Base-by-base conservation (phyloP, 2,888 invertebrate genomes). In the Homarus gammarus region DNA sequence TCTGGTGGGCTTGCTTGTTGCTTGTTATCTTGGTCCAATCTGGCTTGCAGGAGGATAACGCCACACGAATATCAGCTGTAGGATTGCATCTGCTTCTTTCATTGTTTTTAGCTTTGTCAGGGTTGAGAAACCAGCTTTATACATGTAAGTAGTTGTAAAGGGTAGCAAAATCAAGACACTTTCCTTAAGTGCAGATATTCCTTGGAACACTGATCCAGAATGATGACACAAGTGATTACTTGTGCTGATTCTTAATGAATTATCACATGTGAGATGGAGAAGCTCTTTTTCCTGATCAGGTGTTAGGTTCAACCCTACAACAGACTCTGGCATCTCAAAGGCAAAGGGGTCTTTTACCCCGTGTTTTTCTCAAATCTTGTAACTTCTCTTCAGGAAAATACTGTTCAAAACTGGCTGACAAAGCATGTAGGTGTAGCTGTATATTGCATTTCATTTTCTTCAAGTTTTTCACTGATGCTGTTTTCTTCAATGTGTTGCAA, bases 221-320 rank as follows among this genome's bases (percentile, higher is more conserved):
- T n/a, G n/a, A n/a, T n/a, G 70, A 70, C 27, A 70, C 2, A 27
- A 31, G 27, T 12, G 70, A 70, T 70, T 12, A 27, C 40, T n/a
- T 77, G 77, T 77, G 77, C 77, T 77, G 40, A 77, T 77, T 77
- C 40, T n/a, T n/a, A 44, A 77, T 77, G 49, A 22, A 31, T 40
- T 22, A 77, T n/a, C n/a, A n/a, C n/a, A n/a, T n/a, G n/a, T n/a
- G n/a, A 27, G 27, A 70, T 27, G 2, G 18, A 70, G 18, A 27
- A 70, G 31, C 70, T 70, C 70, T 44, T 77, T n/a, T 77, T 44
- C 31, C 27, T 44, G 22, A 44, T 40, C 44, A 44, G 77, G 49
- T 18, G 44, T 77, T 44, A 77, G 5, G 49, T 77, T 77, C 22
- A 77, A 27, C n/a, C n/a, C 77, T 1, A 77, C 77, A 44, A 44